These are phyloP conservation scores for Syngnathus scovelli DNA, from an alignment of 2,113 vertebrate species.

Conservation along the genomic window DNA sequence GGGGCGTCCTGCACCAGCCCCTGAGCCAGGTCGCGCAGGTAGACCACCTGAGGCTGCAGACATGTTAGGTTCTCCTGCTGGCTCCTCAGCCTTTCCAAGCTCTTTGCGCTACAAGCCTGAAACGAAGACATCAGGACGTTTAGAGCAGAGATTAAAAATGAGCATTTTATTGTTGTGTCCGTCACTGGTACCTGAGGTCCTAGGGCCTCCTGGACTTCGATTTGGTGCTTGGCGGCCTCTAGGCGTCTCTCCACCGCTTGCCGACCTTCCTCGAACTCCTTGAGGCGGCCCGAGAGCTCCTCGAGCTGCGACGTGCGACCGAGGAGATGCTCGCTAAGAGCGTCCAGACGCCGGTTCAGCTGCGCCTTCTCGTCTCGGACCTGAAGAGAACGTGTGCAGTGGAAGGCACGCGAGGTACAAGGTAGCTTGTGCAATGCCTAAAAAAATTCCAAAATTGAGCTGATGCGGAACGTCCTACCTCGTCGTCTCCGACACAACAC, in stretches of 20 bases:
- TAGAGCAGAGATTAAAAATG: neutral
- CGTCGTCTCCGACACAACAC: slow-evolving; percentile 84
- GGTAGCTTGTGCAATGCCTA: neutral
- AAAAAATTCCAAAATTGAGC: neutral
- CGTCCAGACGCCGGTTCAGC: slow-evolving; percentile 84
- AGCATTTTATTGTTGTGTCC: neutral
- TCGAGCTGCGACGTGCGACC: slow-evolving; percentile 80
- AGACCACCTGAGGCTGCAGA: slow-evolving; percentile 85
- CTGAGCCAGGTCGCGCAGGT: slow-evolving; percentile 83
- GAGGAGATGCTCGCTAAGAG: slow-evolving; percentile 80
- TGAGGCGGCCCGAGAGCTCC: slow-evolving; percentile 87
- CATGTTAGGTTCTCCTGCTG: slow-evolving; percentile 85
- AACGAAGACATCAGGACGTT: slow-evolving; percentile 21
- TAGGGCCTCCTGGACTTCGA: slow-evolving; percentile 91
- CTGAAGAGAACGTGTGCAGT: slow-evolving; percentile 17
- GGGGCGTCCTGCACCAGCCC: slow-evolving; percentile 89
- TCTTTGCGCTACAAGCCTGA: slow-evolving; percentile 93
- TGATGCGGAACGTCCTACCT: slow-evolving; percentile 18
- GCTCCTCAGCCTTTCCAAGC: slow-evolving; percentile 84
- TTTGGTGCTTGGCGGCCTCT: slow-evolving; percentile 88
- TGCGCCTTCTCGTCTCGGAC: slow-evolving; percentile 87
- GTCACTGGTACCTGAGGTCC: slow-evolving; percentile 75
- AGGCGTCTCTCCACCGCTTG: slow-evolving; percentile 89
- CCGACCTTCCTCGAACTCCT: slow-evolving; percentile 90
- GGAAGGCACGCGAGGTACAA: no score